Conservation (phyloP, 2,888 invertebrate genomes). For the Trypoxylon attenuatum region DNA sequence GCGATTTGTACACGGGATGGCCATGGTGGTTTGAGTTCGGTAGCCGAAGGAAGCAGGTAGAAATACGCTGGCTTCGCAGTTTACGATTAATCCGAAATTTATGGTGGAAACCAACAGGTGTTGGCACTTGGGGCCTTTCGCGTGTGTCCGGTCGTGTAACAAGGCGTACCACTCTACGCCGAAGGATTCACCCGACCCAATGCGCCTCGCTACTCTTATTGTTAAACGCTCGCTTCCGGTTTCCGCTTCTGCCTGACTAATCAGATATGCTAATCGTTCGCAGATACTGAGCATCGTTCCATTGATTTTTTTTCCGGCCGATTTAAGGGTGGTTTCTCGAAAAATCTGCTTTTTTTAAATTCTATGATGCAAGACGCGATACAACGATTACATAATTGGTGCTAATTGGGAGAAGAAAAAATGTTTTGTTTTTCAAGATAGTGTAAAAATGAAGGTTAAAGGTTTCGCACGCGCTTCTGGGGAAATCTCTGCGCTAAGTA, state of each 20-base stretch:
- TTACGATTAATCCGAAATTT: slow-evolving; percentile 63
- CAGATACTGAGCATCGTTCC: background rate
- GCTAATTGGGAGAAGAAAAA: too few relatives aligned
- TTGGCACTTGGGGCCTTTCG: slow-evolving; percentile 51
- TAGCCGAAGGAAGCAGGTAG: slow-evolving; percentile 14
- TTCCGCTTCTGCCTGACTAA: slow-evolving; percentile 50
- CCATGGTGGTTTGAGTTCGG: slow-evolving; percentile 13
- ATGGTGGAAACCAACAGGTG: slow-evolving; percentile 68
- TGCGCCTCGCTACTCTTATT: slow-evolving; percentile 65
- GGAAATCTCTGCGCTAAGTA: background rate
- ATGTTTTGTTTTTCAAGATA: too few relatives aligned
- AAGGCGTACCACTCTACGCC: slow-evolving; percentile 68
- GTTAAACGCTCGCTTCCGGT: slow-evolving; percentile 67
- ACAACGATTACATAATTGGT: too few relatives aligned
- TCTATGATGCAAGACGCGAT: too few relatives aligned
- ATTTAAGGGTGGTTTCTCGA: background rate
- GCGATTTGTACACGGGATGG: too few relatives aligned
- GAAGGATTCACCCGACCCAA: slow-evolving; percentile 56
- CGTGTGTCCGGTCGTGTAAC: slow-evolving; percentile 59
- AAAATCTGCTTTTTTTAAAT: background rate
- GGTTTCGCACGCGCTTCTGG: too few relatives aligned
- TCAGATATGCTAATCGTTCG: slow-evolving; percentile 52
- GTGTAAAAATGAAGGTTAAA: too few relatives aligned
- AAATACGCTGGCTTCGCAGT: slow-evolving; percentile 20
- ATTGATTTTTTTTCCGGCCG: slow-evolving; percentile 5